Evolutionary conservation across 2,113 vertebrate genomes (phyloP), one percentile per base, ranked within the genome.

Genomic region (Hemicordylus capensis): DNA sequence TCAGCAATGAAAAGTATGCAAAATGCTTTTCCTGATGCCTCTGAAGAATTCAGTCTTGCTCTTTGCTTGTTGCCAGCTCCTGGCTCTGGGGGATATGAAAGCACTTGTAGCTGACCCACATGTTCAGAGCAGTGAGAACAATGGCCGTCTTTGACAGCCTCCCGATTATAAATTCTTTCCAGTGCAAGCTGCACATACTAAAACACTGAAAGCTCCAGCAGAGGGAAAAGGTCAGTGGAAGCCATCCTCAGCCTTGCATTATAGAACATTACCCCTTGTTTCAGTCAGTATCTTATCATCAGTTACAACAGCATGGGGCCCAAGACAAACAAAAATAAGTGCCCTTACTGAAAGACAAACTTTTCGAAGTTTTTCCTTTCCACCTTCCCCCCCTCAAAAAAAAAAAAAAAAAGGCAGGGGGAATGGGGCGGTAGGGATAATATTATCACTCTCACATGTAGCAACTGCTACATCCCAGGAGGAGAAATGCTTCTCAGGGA

Each of bases 161-260:
- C 90, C 93, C 95, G 95, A 96, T 96, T 96, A 96, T 95, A 96
- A 96, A 97, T 97, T 97, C 96, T 96, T 97, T 95, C 95, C 96
- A 97, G 96, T 80, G 92, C 95, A 95, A 96, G 95, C 94, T 92
- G 95, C 94, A 95, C 96, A 96, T 95, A 96, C 96, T 96, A 96
- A 96, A 96, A 96, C 94, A 95, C 93, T 94, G 95, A 94, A 95
- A 96, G 66, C 96, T 94, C 93, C 94, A 96, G 93, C 94, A 95
- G 94, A 91, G 88, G 95, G 90, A 97, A 85, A 97, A 97, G 96
- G 96, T 97, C 96, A 96, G 94, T 87, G 84, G 92, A 94, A 96
- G 94, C 95, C 95, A 96, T 95, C 95, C 94, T 95, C 93, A 92
- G 92, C 85, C 95, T 90, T 87, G 54, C 80, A 84, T 92, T 94